These are phyloP conservation scores for Lepidurus packardi DNA, from an alignment of 1,140 invertebrate genomes.

Conservation along the genomic window DNA sequence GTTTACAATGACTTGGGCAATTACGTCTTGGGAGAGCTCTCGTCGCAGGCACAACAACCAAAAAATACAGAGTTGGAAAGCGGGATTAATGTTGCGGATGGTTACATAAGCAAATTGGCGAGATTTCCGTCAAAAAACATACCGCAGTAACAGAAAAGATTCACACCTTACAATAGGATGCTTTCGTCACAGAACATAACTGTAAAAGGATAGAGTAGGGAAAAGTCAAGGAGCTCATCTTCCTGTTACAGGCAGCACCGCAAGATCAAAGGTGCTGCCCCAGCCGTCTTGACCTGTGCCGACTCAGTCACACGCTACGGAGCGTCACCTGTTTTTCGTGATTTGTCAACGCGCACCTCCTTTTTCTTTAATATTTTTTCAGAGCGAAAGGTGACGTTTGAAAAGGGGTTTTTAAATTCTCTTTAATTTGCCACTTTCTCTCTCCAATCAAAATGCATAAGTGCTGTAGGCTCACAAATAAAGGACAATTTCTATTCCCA, in stretches of 20 bases:
- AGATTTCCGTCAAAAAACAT: background rate
- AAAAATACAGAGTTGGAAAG: background rate
- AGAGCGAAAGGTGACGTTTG: background rate
- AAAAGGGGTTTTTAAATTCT: background rate
- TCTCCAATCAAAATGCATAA: background rate
- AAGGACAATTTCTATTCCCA: background rate
- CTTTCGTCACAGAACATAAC: background rate
- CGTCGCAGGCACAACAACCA: background rate
- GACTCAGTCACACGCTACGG: slow-evolving; percentile 6
- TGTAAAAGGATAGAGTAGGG: background rate
- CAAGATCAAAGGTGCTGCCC: slow-evolving; percentile 10
- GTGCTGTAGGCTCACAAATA: background rate
- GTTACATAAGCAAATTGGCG: background rate
- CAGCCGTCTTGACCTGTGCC: slow-evolving; percentile 17
- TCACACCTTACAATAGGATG: background rate
- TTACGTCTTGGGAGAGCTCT: background rate
- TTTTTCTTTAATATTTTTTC: background rate
- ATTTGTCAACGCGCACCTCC: background rate
- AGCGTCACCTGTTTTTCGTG: background rate
- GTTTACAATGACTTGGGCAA: background rate
- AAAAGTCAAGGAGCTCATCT: background rate
- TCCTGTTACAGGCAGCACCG: slow-evolving; percentile 4
- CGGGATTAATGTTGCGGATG: background rate
- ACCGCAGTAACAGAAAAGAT: background rate
- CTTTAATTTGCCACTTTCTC: background rate